Evolutionary conservation across 2,113 vertebrate species (phyloP), one percentile per base, ranked within the genome.

Genomic region (Tychaedon coryphoeus): DNA sequence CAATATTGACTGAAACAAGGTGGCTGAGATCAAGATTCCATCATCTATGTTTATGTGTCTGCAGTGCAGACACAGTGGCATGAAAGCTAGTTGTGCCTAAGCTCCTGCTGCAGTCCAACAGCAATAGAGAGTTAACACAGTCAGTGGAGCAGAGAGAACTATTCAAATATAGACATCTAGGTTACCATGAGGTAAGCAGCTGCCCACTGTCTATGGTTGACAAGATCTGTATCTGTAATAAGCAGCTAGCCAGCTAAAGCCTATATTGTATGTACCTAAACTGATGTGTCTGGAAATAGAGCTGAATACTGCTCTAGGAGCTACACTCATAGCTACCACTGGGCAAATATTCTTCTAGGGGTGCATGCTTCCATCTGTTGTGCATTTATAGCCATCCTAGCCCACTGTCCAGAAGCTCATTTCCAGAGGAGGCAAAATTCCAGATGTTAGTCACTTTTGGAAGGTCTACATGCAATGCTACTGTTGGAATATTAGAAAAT

Each of bases 131-230:
- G 10, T 29, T 50, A 61, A 61, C 36, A 11, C 22, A 50, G 40
- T 9, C 31, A 54, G 6, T 25, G 20, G 50, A 64, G 33, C 48
- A 67, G 54, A 33, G 26, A 64, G 8, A 74, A 31, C 8, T 31
- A 8, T 43, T 60, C 19, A 80, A 65, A 70, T 23, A n/a, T 2
- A 85, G 18, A 24, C 4, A 18, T 50, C 10, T 38, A 54, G 60
- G 31, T 75, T 48, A 60, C 6, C 3, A 16, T 25, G 33, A 80
- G 45, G 43, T 19, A 12, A 69, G 20, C 8, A 31, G 43, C 6
- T 66, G 28, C 10, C 6, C 18, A 12, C 6, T 40, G 38, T 22
- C 10, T 13, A 19, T 1, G 1, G 6, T 0, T 57, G 33, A 26
- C 20, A 54, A 56, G 47, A 51, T 42, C 47, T 71, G 43, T 12